Conservation (phyloP, 2,797 vertebrate genomes). For the Chiroxiphia lanceolata region DNA sequence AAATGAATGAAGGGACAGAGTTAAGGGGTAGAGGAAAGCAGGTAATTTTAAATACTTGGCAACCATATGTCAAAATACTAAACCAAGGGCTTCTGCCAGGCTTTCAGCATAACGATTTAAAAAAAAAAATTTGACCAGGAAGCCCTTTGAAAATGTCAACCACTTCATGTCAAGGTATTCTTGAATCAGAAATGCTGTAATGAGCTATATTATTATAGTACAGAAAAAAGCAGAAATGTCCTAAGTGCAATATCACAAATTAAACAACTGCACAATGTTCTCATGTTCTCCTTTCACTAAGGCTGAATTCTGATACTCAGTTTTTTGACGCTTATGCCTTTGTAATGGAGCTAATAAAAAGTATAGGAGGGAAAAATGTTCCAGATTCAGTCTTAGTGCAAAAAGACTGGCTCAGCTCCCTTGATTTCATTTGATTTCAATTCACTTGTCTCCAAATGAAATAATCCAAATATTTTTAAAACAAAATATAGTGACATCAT, state of each 20-base stretch:
- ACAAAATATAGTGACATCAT: constrained; percentile 45
- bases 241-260: neutral
- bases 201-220: neutral
- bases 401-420: constrained; percentile 5
- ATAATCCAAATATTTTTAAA: neutral
- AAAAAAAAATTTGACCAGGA: neutral
- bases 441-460: constrained; percentile 17
- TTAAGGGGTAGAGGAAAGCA: neutral
- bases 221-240: neutral
- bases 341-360: neutral
- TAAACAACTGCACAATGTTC: neutral
- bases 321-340: neutral
- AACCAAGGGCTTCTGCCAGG: neutral
- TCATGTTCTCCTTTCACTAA: neutral
- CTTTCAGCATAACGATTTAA: neutral
- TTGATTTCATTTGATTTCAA: neutral
- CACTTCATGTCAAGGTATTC: neutral
- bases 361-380: neutral
- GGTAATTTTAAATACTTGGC: neutral
- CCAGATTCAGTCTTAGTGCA: neutral
- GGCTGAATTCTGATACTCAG: neutral
- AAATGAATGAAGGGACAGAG: neutral
- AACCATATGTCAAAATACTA: neutral
- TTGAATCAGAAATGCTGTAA: neutral
- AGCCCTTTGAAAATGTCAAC: neutral